Evolutionary conservation across 1,140 invertebrate species (phyloP).

Genomic region (Orius insidiosus): DNA sequence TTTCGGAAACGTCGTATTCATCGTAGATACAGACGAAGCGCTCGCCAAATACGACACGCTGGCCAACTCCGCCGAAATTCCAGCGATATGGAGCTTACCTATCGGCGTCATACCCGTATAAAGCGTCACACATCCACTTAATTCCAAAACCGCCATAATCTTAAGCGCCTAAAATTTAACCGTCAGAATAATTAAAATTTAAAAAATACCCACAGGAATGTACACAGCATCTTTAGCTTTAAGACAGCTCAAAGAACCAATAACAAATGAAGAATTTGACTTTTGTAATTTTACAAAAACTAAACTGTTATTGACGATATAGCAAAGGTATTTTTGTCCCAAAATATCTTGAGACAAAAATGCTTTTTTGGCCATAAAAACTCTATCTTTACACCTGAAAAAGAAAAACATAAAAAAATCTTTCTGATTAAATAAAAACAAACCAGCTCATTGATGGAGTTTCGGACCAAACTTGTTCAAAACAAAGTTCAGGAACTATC

Average conservation of each 20-base stretch:
- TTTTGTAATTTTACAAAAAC: conserved; percentile 52
- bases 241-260: conserved; percentile 53
- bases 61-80: conserved; percentile 40
- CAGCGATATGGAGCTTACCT: conserved; percentile 68
- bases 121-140: conserved; percentile 56
- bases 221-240: conserved; percentile 67
- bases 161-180: conserved; percentile 36
- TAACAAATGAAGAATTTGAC: conserved; percentile 40
- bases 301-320: conserved; percentile 28
- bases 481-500: conserved; percentile 62
- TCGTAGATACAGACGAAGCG: conserved; percentile 27
- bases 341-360: conserved; percentile 69
- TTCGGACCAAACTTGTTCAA: conserved; percentile 80
- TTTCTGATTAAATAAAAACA: not conserved
- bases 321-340: conserved; percentile 68
- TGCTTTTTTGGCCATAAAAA: conserved; percentile 40
- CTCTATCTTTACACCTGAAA: conserved; percentile 25
- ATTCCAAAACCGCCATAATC: conserved; percentile 68
- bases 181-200: not conserved
- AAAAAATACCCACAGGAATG: conserved; percentile 35
- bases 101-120: conserved; percentile 65
- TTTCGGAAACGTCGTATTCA: conserved; percentile 38
- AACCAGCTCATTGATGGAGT: conserved; percentile 1
- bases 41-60: conserved; percentile 36
- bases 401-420: conserved; percentile 1